phyloP scores from a whole-genome alignment of 2,888 invertebrate species.

The Temnothorax ravouxi region DNA sequence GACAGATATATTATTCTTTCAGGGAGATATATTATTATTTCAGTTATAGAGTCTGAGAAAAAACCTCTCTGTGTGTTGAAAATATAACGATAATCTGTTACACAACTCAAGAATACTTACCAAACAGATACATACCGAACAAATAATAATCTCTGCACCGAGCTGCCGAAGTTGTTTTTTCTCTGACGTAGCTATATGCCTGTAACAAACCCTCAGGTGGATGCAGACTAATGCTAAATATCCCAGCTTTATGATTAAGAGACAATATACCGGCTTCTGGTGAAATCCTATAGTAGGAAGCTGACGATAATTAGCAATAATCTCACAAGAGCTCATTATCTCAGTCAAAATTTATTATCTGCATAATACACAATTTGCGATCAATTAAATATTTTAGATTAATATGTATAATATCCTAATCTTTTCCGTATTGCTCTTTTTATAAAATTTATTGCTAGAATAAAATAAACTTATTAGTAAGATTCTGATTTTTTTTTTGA shows the following conservation, averaged over 20 bases:
- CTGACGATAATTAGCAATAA: constrained; percentile 84
- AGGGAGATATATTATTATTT: neutral
- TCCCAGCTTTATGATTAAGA: constrained; percentile 78
- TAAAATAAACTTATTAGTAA: neutral
- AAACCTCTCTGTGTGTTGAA: neutral
- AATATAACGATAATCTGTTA: constrained; percentile 55
- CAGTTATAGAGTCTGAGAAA: neutral
- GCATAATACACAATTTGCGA: neutral
- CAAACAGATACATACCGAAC: constrained; percentile 63
- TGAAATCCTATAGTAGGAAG: constrained; percentile 72
- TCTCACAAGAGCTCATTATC: constrained; percentile 84
- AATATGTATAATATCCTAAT: neutral
- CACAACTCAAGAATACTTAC: constrained; percentile 71
- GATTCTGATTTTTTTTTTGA: neutral
- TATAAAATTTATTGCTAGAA: constrained; percentile 5
- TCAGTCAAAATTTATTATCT: constrained; percentile 41
- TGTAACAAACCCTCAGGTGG: constrained; percentile 90
- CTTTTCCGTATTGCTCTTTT: neutral
- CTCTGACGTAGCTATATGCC: constrained; percentile 86
- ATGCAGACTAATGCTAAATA: constrained; percentile 85
- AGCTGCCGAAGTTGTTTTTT: constrained; percentile 84
- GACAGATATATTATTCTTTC: neutral
- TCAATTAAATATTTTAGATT: neutral
- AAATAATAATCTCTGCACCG: constrained; percentile 79
- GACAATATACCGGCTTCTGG: constrained; percentile 62